A percentile compares a stretch with the other conserved stretches of the same genome.
These are phyloP conservation scores for Scatophagus argus DNA, from an alignment of 2,113 vertebrate species.

Conservation along the genomic window DNA sequence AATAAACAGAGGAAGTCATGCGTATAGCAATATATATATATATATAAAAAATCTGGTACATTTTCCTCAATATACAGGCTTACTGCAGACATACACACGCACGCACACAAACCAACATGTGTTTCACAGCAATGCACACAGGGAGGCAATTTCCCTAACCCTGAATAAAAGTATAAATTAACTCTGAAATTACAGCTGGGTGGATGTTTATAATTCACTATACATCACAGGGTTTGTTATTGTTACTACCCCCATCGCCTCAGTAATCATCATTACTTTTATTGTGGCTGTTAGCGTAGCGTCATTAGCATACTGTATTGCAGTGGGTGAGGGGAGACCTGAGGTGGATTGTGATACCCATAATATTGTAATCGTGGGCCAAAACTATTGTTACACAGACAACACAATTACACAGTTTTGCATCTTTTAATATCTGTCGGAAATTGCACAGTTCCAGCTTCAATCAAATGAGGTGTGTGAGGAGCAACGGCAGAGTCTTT, in stretches of 20 bases:
- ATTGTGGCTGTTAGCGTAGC: conserved; percentile 62
- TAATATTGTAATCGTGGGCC: conserved; percentile 41
- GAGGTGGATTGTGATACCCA: conserved; percentile 41
- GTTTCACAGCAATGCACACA: neutral
- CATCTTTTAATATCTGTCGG: conserved; percentile 66
- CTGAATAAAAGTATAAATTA: conserved; percentile 44
- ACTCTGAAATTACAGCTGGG: conserved; percentile 44
- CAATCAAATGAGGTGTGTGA: conserved; percentile 61
- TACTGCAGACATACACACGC: conserved; percentile 20
- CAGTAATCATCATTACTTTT: conserved; percentile 69
- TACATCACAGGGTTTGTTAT: conserved; percentile 62
- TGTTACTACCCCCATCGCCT: conserved; percentile 41
- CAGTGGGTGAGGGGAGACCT: conserved; percentile 45
- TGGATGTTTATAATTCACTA: conserved; percentile 54
- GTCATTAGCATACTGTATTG: conserved; percentile 68
- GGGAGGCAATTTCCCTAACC: conserved; percentile 29
- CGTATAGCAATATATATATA: conserved; percentile 28
- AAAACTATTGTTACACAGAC: conserved; percentile 42
- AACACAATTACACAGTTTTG: conserved; percentile 55
- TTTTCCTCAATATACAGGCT: neutral
- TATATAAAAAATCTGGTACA: conserved; percentile 1
- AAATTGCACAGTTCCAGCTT: conserved; percentile 50
- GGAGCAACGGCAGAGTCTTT: conserved; percentile 20
- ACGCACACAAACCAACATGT: conserved; percentile 2
- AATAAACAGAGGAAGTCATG: conserved; percentile 40